A percentile compares a stretch with the other conserved stretches of the same genome.
phyloP scores from a whole-genome alignment of 2,797 vertebrate genomes.

The Notoglanidium macrostoma region DNA sequence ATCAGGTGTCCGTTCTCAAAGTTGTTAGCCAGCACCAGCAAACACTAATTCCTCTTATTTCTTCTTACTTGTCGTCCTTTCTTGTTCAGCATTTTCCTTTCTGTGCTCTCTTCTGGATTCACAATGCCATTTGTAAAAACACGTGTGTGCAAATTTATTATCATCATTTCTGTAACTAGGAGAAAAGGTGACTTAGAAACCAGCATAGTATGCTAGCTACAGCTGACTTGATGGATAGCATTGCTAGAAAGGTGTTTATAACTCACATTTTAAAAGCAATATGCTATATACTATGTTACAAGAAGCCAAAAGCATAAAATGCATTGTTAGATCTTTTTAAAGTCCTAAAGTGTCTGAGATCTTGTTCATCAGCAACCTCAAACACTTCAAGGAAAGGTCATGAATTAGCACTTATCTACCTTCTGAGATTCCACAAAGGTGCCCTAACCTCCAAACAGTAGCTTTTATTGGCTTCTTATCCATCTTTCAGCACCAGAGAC shows the following conservation, averaged over 20 bases:
- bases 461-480: slow-evolving; percentile 60
- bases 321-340: background rate
- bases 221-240: background rate
- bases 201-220: background rate
- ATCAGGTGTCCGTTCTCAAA: too few relatives aligned
- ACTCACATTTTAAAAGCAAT: background rate
- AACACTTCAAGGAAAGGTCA: slow-evolving; percentile 3
- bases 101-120: too few relatives aligned
- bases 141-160: background rate
- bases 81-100: too few relatives aligned
- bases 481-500: slow-evolving; percentile 58
- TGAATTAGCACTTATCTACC: background rate
- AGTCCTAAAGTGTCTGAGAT: background rate
- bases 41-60: too few relatives aligned
- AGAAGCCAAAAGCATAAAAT: background rate
- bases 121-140: too few relatives aligned
- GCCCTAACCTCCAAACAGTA: slow-evolving; percentile 55
- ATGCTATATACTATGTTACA: background rate
- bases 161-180: background rate
- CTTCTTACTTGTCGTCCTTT: too few relatives aligned
- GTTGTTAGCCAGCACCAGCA: too few relatives aligned
- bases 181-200: background rate
- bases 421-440: slow-evolving; percentile 11
- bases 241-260: background rate
- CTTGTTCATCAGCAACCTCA: background rate